Percentiles rank a stretch among this genome's conserved stretches.
Evolutionary conservation across 2,113 vertebrate genomes (phyloP).

Genomic region (Girardinichthys multiradiatus): DNA sequence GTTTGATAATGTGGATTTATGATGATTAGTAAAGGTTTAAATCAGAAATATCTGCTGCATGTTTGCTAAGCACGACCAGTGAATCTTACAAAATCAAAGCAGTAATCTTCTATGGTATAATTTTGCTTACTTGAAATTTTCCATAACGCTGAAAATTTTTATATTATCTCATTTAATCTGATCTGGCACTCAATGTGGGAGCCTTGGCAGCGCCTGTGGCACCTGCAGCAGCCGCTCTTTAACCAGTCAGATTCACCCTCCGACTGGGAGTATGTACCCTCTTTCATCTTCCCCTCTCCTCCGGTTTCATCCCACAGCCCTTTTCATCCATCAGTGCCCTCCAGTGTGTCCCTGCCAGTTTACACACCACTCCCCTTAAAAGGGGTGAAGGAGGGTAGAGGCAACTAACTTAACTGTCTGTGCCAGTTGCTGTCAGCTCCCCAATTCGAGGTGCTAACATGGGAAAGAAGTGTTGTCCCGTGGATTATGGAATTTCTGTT

Average conservation of each 20-base stretch:
- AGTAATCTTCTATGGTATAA: background rate
- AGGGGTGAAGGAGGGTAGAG: slow-evolving; percentile 36
- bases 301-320: slow-evolving; percentile 5
- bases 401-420: slow-evolving; percentile 40
- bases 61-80: slow-evolving; percentile 27
- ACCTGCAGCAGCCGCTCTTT: slow-evolving; percentile 52
- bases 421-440: slow-evolving; percentile 41
- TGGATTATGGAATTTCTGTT: slow-evolving; percentile 54
- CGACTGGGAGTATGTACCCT: slow-evolving; percentile 39
- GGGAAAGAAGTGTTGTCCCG: slow-evolving; percentile 56
- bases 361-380: slow-evolving; percentile 52
- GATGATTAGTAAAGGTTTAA: slow-evolving; percentile 35
- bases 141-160: background rate
- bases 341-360: slow-evolving; percentile 60
- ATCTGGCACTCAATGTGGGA: background rate
- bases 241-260: slow-evolving; percentile 16
- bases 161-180: background rate
- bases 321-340: slow-evolving; percentile 64
- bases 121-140: background rate
- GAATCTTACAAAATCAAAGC: slow-evolving; percentile 19
- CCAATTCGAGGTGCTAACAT: slow-evolving; percentile 45
- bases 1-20: slow-evolving; percentile 37
- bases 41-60: slow-evolving; percentile 15
- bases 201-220: slow-evolving; percentile 22
- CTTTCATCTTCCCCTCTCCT: slow-evolving; percentile 53